These are phyloP conservation scores for Anas acuta DNA, from an alignment of 2,797 vertebrate genomes.

Conservation along the genomic window DNA sequence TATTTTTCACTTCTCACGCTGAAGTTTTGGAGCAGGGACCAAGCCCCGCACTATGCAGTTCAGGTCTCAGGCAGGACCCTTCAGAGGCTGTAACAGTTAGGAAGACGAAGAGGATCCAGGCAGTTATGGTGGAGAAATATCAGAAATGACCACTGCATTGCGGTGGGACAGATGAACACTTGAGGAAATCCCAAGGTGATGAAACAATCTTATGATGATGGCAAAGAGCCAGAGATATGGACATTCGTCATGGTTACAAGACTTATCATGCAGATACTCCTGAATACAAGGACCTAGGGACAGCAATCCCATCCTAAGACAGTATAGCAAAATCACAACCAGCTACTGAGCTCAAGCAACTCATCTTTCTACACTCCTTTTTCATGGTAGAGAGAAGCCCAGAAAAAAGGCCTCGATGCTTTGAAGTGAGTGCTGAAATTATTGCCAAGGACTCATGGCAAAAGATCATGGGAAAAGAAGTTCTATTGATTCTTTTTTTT, in stretches of 20 bases:
- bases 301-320: background rate
- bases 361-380: slow-evolving; percentile 30
- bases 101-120: background rate
- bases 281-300: background rate
- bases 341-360: slow-evolving; percentile 10
- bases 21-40: background rate
- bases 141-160: background rate
- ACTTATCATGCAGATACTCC: background rate
- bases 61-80: background rate
- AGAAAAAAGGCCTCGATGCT: slow-evolving; percentile 41
- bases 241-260: background rate
- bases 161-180: background rate
- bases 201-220: background rate
- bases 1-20: background rate
- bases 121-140: background rate
- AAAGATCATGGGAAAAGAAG: slow-evolving; percentile 65
- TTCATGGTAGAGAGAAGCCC: slow-evolving; percentile 8
- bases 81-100: background rate
- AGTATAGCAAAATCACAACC: background rate
- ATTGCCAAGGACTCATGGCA: slow-evolving; percentile 60
- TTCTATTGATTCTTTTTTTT: slow-evolving; percentile 50
- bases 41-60: background rate
- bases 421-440: slow-evolving; percentile 54
- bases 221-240: background rate
- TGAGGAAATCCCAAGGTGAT: background rate